A percentile compares a stretch with the other conserved stretches of the same genome.
Evolutionary conservation across 2,888 invertebrate species (phyloP).

Genomic region (Anoplius nigerrimus): DNA sequence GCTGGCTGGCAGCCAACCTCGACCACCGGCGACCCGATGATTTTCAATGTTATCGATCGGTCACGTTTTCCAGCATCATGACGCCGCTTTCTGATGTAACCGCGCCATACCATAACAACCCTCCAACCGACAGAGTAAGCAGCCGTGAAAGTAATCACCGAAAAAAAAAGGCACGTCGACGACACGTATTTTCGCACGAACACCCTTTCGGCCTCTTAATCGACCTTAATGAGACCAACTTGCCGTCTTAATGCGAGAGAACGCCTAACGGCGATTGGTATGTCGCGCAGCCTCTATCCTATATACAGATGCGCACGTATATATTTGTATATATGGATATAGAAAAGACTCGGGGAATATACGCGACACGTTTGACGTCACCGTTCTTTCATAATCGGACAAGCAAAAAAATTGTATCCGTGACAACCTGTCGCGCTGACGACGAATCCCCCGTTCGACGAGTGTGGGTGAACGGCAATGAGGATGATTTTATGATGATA

Average conservation of each 20-base stretch:
- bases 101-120: neutral
- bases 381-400: too few relatives aligned
- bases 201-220: constrained; percentile 43
- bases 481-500: too few relatives aligned
- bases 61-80: constrained; percentile 43
- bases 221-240: constrained; percentile 59
- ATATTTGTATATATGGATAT: neutral
- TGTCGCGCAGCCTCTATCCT: constrained; percentile 3
- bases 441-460: too few relatives aligned
- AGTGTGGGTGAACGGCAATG: too few relatives aligned
- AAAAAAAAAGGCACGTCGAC: neutral
- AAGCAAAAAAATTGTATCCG: too few relatives aligned
- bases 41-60: constrained; percentile 58
- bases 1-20: constrained; percentile 45
- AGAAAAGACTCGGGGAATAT: neutral
- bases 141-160: neutral
- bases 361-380: too few relatives aligned
- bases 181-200: constrained; percentile 3
- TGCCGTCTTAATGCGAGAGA: constrained; percentile 13
- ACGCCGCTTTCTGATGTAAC: constrained; percentile 50
- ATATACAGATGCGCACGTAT: neutral
- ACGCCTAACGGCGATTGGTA: constrained; percentile 11
- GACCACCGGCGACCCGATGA: constrained; percentile 42
- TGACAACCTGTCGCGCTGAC: too few relatives aligned
- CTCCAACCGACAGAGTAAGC: neutral